Base-by-base conservation (phyloP, 2,797 vertebrate genomes). In the Enoplosus armatus region DNA sequence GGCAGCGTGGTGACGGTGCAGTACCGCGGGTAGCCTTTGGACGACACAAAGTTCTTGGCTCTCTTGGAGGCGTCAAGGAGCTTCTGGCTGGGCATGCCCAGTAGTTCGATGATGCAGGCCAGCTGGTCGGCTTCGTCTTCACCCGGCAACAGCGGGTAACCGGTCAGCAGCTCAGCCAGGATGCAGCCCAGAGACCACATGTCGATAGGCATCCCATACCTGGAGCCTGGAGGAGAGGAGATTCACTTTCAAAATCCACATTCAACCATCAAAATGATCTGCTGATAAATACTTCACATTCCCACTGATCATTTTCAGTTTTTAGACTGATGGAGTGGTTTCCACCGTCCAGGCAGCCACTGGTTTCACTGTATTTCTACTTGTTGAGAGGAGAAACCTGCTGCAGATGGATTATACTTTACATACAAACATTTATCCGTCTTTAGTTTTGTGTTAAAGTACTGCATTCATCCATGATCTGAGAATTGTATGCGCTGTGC, bases 141-240 rank as follows among this genome's bases (percentile, higher is more conserved):
- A 37, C 98, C 98, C 2, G 98, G 98, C 63, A 99, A 73, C 84
- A 99, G 96, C 0, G 98, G 98, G 86, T 98, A 99, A 53, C 98
- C 98, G 0, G 98, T 99, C 60, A 99, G 94, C 75, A 99, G 96
- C 92, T 99, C 98, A 0, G 98, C 98, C 27, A 99, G 95, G 90
- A 99, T 99, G 91, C 98, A 99, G 74, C 98, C 98, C 93, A 99
- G 94, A 88, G 98, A 99, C 98, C 98, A 99, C 97, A 99, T 99
- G 87, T 99, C 98, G 33, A 99, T 99, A 29, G 98, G 97, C 98
- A 99, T 98, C 68, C 98, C 98, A 0, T 99, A 99, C 85, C 98
- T 96, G 83, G 98, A 97, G 54, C 98, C 93, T 94, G 87, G 0
- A 66, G 50, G 37, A 31, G 10, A 54, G 10, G 56, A 56, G 71